Evolutionary conservation across 2,888 invertebrate genomes (phyloP), one percentile per base, ranked within the genome.

Genomic region (Hirtodrosophila histrioides): DNA sequence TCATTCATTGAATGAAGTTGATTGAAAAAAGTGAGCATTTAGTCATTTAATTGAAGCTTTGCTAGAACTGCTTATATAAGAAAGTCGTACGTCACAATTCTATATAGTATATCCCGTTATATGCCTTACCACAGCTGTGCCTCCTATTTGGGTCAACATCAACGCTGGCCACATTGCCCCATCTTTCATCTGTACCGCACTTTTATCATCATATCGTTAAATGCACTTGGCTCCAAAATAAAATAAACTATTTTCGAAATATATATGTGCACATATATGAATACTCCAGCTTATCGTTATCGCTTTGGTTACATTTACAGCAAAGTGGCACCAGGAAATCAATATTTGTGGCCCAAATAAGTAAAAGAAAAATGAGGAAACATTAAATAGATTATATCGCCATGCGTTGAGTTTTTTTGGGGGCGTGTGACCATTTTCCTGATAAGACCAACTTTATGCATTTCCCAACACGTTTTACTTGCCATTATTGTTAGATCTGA

Each of bases 151-250:
- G 74, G 73, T 86, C 79, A 69, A 79, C 71, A 58, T 37, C 60
- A 46, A 11, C 44, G 50, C 43, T 49, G 44, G 36, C 66, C 73
- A 61, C 73, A 72, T 72, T 76, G 56, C 77, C 46, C 61, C 54
- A 71, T 70, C 56, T 60, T 41, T 61, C 43, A 70, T 65, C 11
- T 41, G 45, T 8, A 54, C 40, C 57, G 39, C 45, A 56, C 43
- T 76, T 77, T 69, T 81, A 77, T 87, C 87, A 86, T 81, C 87
- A 86, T 81, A 77, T 77, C 82, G 63, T 87, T 78, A 74, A 85
- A 85, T 81, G 85, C 87, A 85, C 82, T 81, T 87, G 85, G 71
- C 62, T 64, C 43, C 50, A 62, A 54, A 35, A 27, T 27, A 54
- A 17, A 9, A 40, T 48, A 45, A 57, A 53, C 56, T 49, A 62